Evolutionary conservation across 1,140 invertebrate species (phyloP).

Genomic region (Aphelinus certus): DNA sequence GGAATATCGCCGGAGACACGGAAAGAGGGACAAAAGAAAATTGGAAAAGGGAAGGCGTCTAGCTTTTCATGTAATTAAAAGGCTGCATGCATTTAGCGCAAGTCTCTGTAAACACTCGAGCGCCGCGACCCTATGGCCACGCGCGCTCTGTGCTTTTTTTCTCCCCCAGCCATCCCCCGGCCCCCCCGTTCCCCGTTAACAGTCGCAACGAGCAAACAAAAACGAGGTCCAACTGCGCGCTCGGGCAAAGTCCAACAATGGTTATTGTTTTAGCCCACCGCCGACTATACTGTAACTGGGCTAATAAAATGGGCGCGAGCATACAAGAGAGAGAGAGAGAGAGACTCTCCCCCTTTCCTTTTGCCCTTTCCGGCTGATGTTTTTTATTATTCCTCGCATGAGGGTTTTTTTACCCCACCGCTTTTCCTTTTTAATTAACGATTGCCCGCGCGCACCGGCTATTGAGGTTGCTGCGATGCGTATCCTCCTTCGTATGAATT

Average conservation of each 20-base stretch:
- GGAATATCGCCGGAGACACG: neutral
- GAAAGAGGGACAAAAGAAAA: neutral
- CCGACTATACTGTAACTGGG: conserved; percentile 41
- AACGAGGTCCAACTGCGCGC: conserved; percentile 39
- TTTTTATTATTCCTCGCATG: neutral
- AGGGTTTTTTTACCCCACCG: neutral
- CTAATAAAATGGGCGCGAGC: conserved; percentile 49
- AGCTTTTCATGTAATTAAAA: conserved; percentile 55
- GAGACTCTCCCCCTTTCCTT: neutral
- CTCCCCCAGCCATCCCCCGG: neutral
- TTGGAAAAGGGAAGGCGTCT: neutral
- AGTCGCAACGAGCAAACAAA: conserved; percentile 32
- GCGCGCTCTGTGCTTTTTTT: neutral
- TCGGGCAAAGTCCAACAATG: conserved; percentile 51
- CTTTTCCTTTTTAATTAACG: conserved; percentile 23
- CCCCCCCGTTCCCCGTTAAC: too few relatives aligned
- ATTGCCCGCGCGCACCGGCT: neutral
- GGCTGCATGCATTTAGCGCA: conserved; percentile 50
- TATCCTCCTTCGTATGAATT: neutral
- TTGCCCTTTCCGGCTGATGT: neutral
- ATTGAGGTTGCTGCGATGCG: neutral
- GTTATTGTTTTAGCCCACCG: conserved; percentile 52
- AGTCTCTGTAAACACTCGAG: conserved; percentile 26
- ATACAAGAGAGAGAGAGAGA: too few relatives aligned
- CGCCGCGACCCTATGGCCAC: conserved; percentile 29